Base-by-base conservation (phyloP, 1,140 invertebrate species). In the Zaprionus vittiger region DNA sequence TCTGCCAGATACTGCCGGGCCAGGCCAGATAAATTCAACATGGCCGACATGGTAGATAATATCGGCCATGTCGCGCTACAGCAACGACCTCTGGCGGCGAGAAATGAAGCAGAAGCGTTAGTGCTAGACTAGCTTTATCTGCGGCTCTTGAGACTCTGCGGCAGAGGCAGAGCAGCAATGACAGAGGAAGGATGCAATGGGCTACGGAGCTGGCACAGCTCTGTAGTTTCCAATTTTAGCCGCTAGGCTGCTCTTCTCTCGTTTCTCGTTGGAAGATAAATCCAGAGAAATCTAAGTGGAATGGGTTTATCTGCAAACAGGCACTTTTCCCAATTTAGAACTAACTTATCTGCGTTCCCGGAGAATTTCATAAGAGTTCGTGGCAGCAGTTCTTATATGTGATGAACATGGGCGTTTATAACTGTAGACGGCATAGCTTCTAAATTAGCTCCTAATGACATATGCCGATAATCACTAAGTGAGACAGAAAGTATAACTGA, bases 11-110 rank as follows among this genome's bases (percentile, higher is more conserved):
- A 74, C 68, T 17, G 37, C 56, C 37, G 7, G 37, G 41, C n/a
- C 41, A 9, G 2, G 41, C 2, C 77, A 90, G 85, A 90, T 90
- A 90, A 90, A 83, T 91, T 56, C 82, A 90, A 83, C 54, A 90
- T 90, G 85, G 85, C 85, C 71, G 86, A 67, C 68, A 26, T 6
- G 37, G 2, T 64, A 89, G 85, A 81, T 85, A 90, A 73, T 73
- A 65, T 26, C 31, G 28, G 66, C 14, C 41, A 34, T 34, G 31
- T 34, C 31, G 31, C 31, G 9, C 31, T 3, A 57, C 70, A 62
- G 7, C 55, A 74, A 66, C 79, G 79, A 60, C 79, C 57, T 63
- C 79, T 80, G 38, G 55, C 76, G 79, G 72, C 47, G 28, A 49
- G 28, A 49, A 20, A 54, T 54, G n/a, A 17, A 54, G 67, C 73